phyloP scores from a whole-genome alignment of 1,140 invertebrate genomes.

The Diabrotica virgifera region DNA sequence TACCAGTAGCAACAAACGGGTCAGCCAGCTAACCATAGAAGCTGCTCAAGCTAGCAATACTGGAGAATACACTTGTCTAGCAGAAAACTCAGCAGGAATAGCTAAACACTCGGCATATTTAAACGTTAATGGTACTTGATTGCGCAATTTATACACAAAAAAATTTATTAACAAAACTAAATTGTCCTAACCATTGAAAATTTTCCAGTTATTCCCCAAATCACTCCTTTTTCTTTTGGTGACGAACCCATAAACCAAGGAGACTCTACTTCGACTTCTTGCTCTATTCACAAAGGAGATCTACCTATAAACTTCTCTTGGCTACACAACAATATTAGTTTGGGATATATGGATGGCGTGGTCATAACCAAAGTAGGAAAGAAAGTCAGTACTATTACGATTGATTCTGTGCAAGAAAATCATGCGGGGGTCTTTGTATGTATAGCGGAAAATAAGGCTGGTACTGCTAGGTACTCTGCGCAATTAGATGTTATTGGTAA shows the following conservation, averaged over 20 bases:
- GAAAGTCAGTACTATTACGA: constrained; percentile 50
- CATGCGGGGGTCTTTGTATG: constrained; percentile 76
- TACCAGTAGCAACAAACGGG: constrained; percentile 52
- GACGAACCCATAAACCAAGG: constrained; percentile 59
- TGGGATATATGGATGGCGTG: constrained; percentile 29
- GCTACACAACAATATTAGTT: constrained; percentile 57
- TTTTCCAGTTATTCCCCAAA: constrained; percentile 60
- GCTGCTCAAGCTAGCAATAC: constrained; percentile 55
- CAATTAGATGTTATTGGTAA: constrained; percentile 64
- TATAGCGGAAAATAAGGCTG: constrained; percentile 62
- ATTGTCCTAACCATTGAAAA: not conserved
- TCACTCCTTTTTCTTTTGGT: constrained; percentile 59
- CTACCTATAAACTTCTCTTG: constrained; percentile 60
- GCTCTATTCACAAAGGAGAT: constrained; percentile 63
- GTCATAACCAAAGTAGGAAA: constrained; percentile 34
- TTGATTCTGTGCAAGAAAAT: constrained; percentile 58
- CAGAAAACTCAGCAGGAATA: constrained; percentile 58
- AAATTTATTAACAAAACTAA: too few relatives aligned
- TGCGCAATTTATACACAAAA: not conserved
- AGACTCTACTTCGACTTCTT: constrained; percentile 58
- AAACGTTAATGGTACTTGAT: constrained; percentile 31
- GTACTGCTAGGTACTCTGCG: constrained; percentile 58
- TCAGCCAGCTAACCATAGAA: constrained; percentile 60
- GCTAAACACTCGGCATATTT: constrained; percentile 60
- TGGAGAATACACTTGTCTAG: constrained; percentile 64